These are phyloP conservation scores for Cygnus olor DNA, from an alignment of 2,797 vertebrate genomes.

Conservation along the genomic window DNA sequence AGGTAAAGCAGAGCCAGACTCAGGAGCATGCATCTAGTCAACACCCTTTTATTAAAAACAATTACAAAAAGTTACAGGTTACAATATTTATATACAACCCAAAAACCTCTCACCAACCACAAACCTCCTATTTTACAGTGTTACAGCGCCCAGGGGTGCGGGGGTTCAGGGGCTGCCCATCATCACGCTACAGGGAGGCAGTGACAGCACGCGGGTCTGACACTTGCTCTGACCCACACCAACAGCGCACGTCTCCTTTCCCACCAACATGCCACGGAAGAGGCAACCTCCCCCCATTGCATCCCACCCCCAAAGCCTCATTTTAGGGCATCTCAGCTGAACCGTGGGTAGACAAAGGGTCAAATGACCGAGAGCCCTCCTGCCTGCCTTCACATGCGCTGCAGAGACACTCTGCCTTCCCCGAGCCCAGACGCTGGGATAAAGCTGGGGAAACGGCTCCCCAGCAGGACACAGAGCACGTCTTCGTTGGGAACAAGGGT, in stretches of 20 bases:
- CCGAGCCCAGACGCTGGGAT: background rate
- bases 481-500: rapidly evolving
- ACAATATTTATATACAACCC: constrained; percentile 48
- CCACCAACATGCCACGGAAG: background rate
- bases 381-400: rapidly evolving
- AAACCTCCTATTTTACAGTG: background rate
- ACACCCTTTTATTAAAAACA: constrained; percentile 74
- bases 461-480: background rate
- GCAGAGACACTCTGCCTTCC: background rate
- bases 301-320: background rate
- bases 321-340: background rate
- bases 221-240: background rate
- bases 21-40: background rate
- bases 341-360: background rate
- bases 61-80: constrained; percentile 70
- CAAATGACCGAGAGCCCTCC: rapidly evolving
- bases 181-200: background rate
- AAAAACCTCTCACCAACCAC: background rate
- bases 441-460: background rate
- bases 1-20: background rate
- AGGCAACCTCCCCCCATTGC: background rate
- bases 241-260: rapidly evolving
- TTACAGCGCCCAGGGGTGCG: background rate
- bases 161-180: background rate
- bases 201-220: background rate